Evolutionary conservation across 2,113 vertebrate genomes (phyloP), one percentile per base, ranked within the genome.

Genomic region (Pyrgilauda ruficollis): DNA sequence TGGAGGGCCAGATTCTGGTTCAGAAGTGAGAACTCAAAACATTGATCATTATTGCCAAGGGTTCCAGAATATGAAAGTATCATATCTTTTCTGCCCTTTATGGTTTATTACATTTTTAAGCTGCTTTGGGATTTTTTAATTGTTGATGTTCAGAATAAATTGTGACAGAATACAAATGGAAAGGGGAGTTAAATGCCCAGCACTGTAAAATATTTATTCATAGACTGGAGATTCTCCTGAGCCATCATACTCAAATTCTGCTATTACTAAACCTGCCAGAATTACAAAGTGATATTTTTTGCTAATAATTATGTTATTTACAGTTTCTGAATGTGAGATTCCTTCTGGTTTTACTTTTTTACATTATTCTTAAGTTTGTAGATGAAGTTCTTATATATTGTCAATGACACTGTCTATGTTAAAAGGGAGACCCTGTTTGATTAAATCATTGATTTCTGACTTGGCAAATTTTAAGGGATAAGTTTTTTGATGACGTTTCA

Each of bases 141-240:
- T 43, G 9, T 14, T 37, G 4, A 1, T 3, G 0, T 67, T 89
- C n/a, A 89, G 68, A 31, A 16, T 17, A 15, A 66, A 43, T n/a
- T 41, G 28, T 74, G 15, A 17, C 14, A 67, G 6, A 16, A 18
- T 62, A n/a, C 7, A 76, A 31, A 19, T 61, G 18, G 11, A 70
- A 86, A 69, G 3, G 11, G 10, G 2, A 1, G 0, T 49, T 69
- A 58, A 77, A 69, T 37, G 6, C 2, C 7, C 15, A 39, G 2
- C 8, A 63, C 3, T 43, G 4, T 58, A 37, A 70, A 50, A 23
- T 46, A 50, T 78, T 87, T 83, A 14, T 80, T 73, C 10, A 24
- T 33, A 33, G 24, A 15, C 14, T 55, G 11, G 33, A 78, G 14
- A 39, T 18, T 77, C 19, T 84, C 76, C 16, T 80, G 35, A 84